A percentile compares a stretch with the other conserved stretches of the same genome.
Evolutionary conservation across 1,140 invertebrate genomes (phyloP).

Genomic region (Drosophila kikkawai): DNA sequence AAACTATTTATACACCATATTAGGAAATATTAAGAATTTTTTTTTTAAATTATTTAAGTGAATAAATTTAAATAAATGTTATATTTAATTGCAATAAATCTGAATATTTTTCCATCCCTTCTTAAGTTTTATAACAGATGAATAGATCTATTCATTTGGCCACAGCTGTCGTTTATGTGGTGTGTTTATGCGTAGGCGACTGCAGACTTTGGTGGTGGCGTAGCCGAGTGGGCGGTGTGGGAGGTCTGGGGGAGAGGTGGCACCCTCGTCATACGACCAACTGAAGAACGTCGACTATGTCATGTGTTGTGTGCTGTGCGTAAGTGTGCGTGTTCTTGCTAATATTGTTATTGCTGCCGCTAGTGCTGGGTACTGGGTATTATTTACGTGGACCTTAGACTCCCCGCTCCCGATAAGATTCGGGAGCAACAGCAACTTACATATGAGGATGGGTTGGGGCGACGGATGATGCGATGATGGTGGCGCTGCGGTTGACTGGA

Average conservation of each 20-base stretch:
- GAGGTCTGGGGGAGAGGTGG: constrained; percentile 1
- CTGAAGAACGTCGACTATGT: constrained; percentile 29
- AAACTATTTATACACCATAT: background rate
- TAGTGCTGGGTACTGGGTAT: constrained; percentile 23
- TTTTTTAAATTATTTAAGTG: too few species aligned
- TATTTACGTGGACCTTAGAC: constrained; percentile 54
- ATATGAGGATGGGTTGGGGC: constrained; percentile 4
- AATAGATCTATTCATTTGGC: constrained; percentile 6
- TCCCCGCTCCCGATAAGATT: constrained; percentile 42
- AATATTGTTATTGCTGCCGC: constrained; percentile 13
- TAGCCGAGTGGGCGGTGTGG: constrained; percentile 4
- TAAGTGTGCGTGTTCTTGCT: constrained; percentile 29
- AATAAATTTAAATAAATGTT: too few species aligned
- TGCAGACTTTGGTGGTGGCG: constrained; percentile 25
- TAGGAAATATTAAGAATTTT: too few species aligned
- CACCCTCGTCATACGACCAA: constrained; percentile 40
- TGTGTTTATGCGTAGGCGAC: constrained; percentile 44
- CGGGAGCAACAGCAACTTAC: constrained; percentile 25
- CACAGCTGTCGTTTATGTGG: constrained; percentile 5
- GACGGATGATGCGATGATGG: constrained; percentile 12
- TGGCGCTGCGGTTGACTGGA: background rate
- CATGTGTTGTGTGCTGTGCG: constrained; percentile 33
- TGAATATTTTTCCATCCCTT: too few species aligned
- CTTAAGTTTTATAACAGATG: too few species aligned
- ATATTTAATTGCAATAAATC: too few species aligned